Conservation (phyloP, 2,797 vertebrate genomes). For the Coregonus sp. region DNA sequence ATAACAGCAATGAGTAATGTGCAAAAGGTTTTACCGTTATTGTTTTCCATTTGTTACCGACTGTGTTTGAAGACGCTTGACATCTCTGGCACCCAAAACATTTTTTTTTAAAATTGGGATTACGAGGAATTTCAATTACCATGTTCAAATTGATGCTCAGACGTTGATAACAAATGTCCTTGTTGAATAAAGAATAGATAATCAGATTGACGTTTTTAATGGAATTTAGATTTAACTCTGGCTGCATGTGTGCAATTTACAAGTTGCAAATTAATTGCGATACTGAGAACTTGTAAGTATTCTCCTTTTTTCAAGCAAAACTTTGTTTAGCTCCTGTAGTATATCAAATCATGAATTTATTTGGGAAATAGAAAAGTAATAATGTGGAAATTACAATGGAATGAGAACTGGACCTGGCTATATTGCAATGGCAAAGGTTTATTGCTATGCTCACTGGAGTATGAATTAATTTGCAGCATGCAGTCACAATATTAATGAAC, state of each 20-base stretch:
- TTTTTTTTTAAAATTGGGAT: neutral
- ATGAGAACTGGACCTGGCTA: slow-evolving; percentile 24
- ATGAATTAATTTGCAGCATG: slow-evolving; percentile 84
- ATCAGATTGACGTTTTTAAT: slow-evolving; percentile 5
- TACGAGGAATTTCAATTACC: slow-evolving; percentile 18
- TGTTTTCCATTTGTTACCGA: slow-evolving; percentile 68
- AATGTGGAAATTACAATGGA: slow-evolving; percentile 25
- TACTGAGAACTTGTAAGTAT: neutral
- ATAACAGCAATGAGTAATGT: slow-evolving; percentile 85
- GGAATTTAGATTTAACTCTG: slow-evolving; percentile 1
- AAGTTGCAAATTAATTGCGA: neutral
- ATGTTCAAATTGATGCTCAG: slow-evolving; percentile 5
- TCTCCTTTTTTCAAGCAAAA: slow-evolving; percentile 1
- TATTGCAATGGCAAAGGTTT: slow-evolving; percentile 47
- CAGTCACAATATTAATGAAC: slow-evolving; percentile 84
- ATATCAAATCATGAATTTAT: slow-evolving; percentile 16
- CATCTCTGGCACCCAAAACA: slow-evolving; percentile 33
- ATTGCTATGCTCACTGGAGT: slow-evolving; percentile 80
- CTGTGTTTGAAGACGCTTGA: slow-evolving; percentile 42
- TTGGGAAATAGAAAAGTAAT: slow-evolving; percentile 24
- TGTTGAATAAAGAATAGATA: slow-evolving; percentile 8
- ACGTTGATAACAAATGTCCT: slow-evolving; percentile 23
- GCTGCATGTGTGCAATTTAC: neutral
- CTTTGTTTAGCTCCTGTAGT: slow-evolving; percentile 1
- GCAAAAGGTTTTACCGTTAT: slow-evolving; percentile 72